Evolutionary conservation across 2,888 invertebrate genomes (phyloP), one percentile per base, ranked within the genome.

Genomic region (Corythucha ciliata): DNA sequence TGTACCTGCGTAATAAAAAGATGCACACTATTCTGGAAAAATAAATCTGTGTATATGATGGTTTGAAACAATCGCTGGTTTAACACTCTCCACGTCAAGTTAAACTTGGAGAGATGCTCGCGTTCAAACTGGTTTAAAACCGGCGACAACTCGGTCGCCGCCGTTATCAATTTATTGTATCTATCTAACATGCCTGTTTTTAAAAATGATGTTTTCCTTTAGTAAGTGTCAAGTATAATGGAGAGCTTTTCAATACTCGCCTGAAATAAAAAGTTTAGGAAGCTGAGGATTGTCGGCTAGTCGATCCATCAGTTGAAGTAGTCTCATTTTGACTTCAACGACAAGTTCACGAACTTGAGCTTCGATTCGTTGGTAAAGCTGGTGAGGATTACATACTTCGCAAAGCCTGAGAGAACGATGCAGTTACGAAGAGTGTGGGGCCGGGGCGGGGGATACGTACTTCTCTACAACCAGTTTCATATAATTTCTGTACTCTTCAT

Each of bases 331-430:
- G 58, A 78, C 74, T 64, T 79, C 78, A 58, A 77, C 72, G 54
- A 80, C 76, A 67, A 77, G 77, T 63, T 80, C 78, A 60, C 76
- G 72, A 22, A 78, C 73, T 62, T 78, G 74, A 49, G 76, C 74
- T 62, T 80, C 76, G 57, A 80, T 66, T 62, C 77, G 73, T 63
- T 78, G 70, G 63, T 76, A 78, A 55, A 81, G 68, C 63, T 79
- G 78, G 64, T 79, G 77, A 27, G 80, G 75, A 68, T 81, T 78
- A 55, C 71, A 59, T 24, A 54, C 66, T 45, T 70, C 69, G 62
- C 74, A 71, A 50, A 76, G 65, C 60, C 76, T 76, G 55, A 16
- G 61, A 59, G 39, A 52, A 5, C 61, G 62, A 53, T 47, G n/a
- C n/a, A n/a, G n/a, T n/a, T n/a, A n/a, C n/a, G n/a, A n/a, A n/a